A percentile compares a stretch with the other conserved stretches of the same genome.
phyloP scores from a whole-genome alignment of 2,888 invertebrate genomes.

The Trisateles emortualis region DNA sequence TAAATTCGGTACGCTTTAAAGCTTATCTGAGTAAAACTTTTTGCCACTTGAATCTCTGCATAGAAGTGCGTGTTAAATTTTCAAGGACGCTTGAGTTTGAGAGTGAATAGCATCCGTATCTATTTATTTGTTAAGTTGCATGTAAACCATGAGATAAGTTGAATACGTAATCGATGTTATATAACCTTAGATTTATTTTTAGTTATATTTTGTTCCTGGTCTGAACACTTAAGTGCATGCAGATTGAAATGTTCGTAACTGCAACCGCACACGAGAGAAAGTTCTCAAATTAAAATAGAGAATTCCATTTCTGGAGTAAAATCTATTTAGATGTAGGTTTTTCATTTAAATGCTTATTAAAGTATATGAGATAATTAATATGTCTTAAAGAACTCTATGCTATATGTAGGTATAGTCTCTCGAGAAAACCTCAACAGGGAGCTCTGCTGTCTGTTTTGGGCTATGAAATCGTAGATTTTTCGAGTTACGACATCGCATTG shows the following conservation, averaged over 20 bases:
- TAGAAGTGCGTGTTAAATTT: conserved; percentile 31
- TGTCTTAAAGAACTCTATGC: no score
- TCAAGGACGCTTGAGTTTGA: conserved; percentile 36
- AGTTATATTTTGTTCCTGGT: conserved; percentile 1
- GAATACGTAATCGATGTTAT: conserved; percentile 14
- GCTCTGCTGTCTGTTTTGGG: not conserved
- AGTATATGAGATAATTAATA: no score
- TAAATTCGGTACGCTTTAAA: conserved; percentile 18
- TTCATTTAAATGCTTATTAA: no score
- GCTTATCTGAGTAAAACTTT: conserved; percentile 23
- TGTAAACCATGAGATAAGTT: conserved; percentile 35
- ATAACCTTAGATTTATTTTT: not conserved
- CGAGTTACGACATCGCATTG: not conserved
- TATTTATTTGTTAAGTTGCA: conserved; percentile 32
- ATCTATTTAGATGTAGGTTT: not conserved
- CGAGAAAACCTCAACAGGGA: no score
- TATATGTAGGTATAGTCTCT: no score
- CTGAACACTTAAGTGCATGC: no score
- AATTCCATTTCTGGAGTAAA: no score
- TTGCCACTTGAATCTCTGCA: conserved; percentile 25
- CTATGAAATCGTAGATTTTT: not conserved
- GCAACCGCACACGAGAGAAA: not conserved
- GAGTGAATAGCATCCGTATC: conserved; percentile 32
- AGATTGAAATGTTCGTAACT: not conserved
- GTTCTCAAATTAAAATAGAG: not conserved